These are phyloP conservation scores for Amphibalanus amphitrite DNA, from an alignment of 1,140 invertebrate species.

Conservation along the genomic window DNA sequence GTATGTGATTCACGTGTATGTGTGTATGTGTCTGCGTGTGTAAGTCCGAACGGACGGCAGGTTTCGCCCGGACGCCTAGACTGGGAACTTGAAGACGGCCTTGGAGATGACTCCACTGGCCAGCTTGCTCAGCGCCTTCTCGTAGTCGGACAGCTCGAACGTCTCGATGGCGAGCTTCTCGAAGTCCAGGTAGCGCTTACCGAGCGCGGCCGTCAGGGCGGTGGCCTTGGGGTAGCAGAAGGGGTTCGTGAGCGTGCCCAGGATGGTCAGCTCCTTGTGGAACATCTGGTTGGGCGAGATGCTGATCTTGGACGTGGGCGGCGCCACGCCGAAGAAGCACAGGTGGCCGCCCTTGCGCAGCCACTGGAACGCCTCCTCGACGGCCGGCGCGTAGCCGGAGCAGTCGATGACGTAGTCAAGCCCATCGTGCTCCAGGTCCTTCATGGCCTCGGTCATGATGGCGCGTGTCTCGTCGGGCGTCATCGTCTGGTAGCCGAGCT, in stretches of 20 bases:
- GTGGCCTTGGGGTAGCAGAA: slow-evolving; percentile 43
- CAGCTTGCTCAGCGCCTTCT: slow-evolving; percentile 35
- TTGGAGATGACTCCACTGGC: slow-evolving; percentile 42
- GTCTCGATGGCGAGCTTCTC: slow-evolving; percentile 42
- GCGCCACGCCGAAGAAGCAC: slow-evolving; percentile 37
- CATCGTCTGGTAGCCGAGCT: background rate
- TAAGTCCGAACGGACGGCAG: no score
- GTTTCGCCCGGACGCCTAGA: no score
- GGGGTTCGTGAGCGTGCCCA: slow-evolving; percentile 46
- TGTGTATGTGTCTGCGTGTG: no score
- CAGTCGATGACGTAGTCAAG: slow-evolving; percentile 48
- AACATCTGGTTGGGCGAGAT: slow-evolving; percentile 39
- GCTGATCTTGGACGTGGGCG: slow-evolving; percentile 32
- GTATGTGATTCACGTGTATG: no score
- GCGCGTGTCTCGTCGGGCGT: background rate
- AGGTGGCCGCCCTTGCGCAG: slow-evolving; percentile 33
- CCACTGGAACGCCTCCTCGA: slow-evolving; percentile 31
- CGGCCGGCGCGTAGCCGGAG: slow-evolving; percentile 39
- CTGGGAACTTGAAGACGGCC: slow-evolving; percentile 37
- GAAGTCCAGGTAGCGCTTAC: slow-evolving; percentile 41
- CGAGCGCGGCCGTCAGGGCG: slow-evolving; percentile 39
- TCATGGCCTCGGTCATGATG: background rate
- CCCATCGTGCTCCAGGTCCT: slow-evolving; percentile 9
- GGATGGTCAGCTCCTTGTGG: slow-evolving; percentile 40
- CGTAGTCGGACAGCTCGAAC: slow-evolving; percentile 37